Base-by-base conservation (phyloP, 2,797 vertebrate species). In the Kryptolebias ocellatus region DNA sequence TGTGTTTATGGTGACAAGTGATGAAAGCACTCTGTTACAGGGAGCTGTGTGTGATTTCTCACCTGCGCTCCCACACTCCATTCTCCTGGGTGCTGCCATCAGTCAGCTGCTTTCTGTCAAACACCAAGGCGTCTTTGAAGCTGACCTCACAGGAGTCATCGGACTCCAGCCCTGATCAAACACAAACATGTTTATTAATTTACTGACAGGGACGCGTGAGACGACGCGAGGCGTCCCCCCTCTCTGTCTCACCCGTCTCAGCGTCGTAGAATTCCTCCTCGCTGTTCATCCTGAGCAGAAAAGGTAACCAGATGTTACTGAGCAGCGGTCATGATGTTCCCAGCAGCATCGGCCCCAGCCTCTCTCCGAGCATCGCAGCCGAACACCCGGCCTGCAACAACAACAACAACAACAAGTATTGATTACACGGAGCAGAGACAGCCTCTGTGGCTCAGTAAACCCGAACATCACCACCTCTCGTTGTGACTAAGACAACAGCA, bases 201-300 rank as follows among this genome's bases (percentile, higher is more conserved):
- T 3, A 24, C 9, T 50, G 10, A 50, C 10, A 50, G 20, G 20
- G 2, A 18, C 49, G 24, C 2, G 10, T 27, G 1, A 12, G 0
- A 29, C 12, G 8, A 12, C 0, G 5, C 0, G 0, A 27, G 2
- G 5, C 3, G 1, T 8, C 5, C 46, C 20, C 20, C 20, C 20
- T 24, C 20, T 24, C 20, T 34, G 0, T 31, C 93, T 91, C 84
- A 98, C 98, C 98, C 86, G 97, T 96, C 85, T 97, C 95, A 53
- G 98, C 98, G 87, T 99, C 98, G 90, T 96, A 98, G 86, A 98
- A 99, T 83, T 98, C 97, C 68, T 98, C 98, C 77, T 98, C 98
- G 78, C 96, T 96, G 92, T 96, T 97, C 98, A 99, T 98, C 62
- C 72, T 94, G 90, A 88, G 87, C 84, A 75, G 67, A 76, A 28